Conservation (phyloP, 2,797 vertebrate species). For the Morus bassanus region DNA sequence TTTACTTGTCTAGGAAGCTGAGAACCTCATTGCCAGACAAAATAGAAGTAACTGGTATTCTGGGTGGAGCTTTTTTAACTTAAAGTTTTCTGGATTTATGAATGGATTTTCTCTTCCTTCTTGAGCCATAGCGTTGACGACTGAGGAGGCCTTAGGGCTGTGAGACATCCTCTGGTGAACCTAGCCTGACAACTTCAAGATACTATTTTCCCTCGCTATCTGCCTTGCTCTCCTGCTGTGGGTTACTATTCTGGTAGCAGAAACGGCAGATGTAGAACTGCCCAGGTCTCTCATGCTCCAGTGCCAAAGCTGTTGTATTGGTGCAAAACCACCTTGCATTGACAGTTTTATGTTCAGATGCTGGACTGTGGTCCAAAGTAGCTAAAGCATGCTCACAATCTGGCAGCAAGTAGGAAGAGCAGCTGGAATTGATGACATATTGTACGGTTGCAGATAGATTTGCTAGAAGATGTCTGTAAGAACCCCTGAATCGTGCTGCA, state of each 20-base stretch:
- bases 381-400: rapidly evolving
- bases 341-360: neutral
- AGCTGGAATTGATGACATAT: neutral
- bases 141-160: neutral
- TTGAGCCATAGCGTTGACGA: neutral
- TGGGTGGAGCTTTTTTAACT: constrained; percentile 34
- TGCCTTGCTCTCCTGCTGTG: neutral
- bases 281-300: rapidly evolving
- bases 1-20: constrained; percentile 59
- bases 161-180: neutral
- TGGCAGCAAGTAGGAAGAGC: neutral
- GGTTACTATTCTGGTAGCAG: neutral
- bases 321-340: neutral
- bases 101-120: constrained; percentile 52
- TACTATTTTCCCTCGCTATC: neutral
- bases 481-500: neutral
- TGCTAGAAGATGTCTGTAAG: neutral
- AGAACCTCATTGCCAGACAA: constrained; percentile 55
- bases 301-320: neutral
- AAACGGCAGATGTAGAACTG: neutral
- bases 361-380: neutral
- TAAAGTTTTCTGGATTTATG: constrained; percentile 36
- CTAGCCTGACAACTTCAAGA: neutral
- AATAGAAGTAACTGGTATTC: constrained; percentile 42
- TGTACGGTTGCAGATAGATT: neutral